Conservation (phyloP, 2,113 vertebrate species). For the Prietella phreatophila region DNA sequence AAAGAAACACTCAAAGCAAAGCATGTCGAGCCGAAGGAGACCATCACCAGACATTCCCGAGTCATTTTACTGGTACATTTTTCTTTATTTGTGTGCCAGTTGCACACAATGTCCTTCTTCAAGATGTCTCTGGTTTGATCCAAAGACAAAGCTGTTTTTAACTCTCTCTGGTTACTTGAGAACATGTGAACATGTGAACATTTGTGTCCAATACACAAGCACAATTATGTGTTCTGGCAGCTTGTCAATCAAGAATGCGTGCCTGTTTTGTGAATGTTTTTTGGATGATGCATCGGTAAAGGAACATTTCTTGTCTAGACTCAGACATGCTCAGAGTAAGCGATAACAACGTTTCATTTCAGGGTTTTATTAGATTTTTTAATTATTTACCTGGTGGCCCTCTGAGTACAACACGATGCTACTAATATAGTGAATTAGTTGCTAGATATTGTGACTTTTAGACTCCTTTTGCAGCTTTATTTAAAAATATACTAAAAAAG, state of each 20-base stretch:
- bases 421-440: background rate
- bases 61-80: background rate
- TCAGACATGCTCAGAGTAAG: background rate
- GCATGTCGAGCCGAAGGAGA: background rate
- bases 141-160: background rate
- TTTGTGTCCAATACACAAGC: background rate
- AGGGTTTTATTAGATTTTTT: background rate
- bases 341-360: background rate
- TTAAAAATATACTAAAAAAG: background rate
- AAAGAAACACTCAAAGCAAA: background rate
- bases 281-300: background rate
- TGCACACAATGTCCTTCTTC: background rate
- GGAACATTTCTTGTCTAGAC: background rate
- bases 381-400: background rate
- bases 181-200: too few species aligned
- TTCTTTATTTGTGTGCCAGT: background rate
- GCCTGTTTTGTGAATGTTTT: background rate
- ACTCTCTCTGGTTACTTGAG: background rate
- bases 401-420: background rate
- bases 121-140: background rate
- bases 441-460: background rate
- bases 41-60: background rate
- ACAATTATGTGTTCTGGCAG: background rate
- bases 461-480: background rate
- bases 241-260: conserved; percentile 2